Percentiles rank a stretch among this genome's conserved stretches.
Conservation (phyloP, 2,113 vertebrate species). For the Cynopterus brachyotis region DNA sequence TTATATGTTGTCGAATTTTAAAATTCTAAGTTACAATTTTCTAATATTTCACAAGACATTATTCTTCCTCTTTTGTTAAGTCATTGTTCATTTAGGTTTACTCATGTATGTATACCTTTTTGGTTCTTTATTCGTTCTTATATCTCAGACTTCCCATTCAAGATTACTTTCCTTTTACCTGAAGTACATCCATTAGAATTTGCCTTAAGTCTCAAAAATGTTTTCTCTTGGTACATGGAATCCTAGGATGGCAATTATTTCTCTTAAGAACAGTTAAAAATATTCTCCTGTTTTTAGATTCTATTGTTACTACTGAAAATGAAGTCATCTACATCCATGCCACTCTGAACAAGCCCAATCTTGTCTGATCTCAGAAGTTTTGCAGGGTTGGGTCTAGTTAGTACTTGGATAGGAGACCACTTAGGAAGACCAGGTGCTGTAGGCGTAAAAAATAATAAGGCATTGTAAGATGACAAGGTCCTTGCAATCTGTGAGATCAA, state of each 20-base stretch:
- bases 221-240: background rate
- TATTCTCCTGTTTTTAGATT: background rate
- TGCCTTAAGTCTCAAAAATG: background rate
- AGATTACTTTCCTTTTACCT: background rate
- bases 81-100: background rate
- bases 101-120: background rate
- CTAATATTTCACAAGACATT: background rate
- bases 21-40: background rate
- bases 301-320: background rate
- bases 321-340: background rate
- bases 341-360: too few species aligned
- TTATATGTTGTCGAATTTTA: background rate
- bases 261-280: background rate
- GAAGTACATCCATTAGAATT: background rate
- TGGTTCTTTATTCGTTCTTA: background rate
- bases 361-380: too few species aligned
- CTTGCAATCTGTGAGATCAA: too few species aligned
- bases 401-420: too few species aligned
- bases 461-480: too few species aligned
- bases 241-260: background rate
- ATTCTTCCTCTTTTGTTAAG: background rate
- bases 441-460: too few species aligned
- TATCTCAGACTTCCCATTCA: background rate
- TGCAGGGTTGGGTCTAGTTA: too few species aligned
- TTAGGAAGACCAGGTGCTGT: too few species aligned